Base-by-base conservation (phyloP, 2,797 vertebrate species). In the Aulostomus chinensis region DNA sequence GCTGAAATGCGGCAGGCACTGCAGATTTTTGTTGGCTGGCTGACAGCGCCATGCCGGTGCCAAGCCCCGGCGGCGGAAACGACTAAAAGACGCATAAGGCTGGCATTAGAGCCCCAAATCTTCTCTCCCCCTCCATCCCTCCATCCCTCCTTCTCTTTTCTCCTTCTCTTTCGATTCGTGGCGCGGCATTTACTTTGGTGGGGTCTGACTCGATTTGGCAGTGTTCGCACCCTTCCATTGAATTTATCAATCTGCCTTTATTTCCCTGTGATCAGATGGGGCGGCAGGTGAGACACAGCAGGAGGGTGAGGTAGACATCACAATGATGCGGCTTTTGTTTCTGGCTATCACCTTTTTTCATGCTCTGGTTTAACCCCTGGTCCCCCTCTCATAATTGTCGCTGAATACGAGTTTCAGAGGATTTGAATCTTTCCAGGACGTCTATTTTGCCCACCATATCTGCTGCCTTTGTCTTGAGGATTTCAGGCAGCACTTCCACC, bases 21-120 rank as follows among this genome's bases (percentile, higher is more conserved):
- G 96, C 94, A 94, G 94, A 94, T 93, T 93, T 93, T 95, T 86
- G 88, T 93, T 97, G 96, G 79, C 72, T 60, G 69, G 76, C 76
- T 94, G 94, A 96, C 96, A 95, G 87, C 57, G 86, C 41, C 82
- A 82, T 88, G 91, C 84, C 89, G 73, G 90, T 94, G 96, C 96
- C 96, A 96, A 97, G 91, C 93, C 95, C 96, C 94, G 91, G 90
- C 94, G 94, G 95, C 94, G 92, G 93, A 88, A 92, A 93, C 91
- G 90, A 92, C 93, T 95, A 89, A 93, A 93, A 92, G 93, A 95
- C 92, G 93, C 93, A 91, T 92, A 91, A 94, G 93, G 92, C 92
- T 90, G 92, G 93, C 91, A 92, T 92, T 92, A 92, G 89, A 89
- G 91, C 91, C 91, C 92, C 90, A 77, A 91, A 91, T 92, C 90